A percentile compares a stretch with the other conserved stretches of the same genome.
phyloP scores from a whole-genome alignment of 2,113 vertebrate genomes.

The Cyrtonyx montezumae region DNA sequence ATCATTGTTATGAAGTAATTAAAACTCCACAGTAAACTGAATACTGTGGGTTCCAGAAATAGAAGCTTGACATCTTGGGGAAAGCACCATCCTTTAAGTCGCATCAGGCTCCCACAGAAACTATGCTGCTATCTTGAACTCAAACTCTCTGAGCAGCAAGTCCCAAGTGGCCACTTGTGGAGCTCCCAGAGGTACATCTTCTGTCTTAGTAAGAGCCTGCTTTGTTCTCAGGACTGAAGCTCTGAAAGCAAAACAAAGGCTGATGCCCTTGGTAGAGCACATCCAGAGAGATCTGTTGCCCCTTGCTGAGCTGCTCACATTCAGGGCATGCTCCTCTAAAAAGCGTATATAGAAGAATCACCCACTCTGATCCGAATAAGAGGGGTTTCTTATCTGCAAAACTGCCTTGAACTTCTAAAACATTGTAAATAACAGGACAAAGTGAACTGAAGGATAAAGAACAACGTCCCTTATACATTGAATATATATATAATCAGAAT shows the following conservation, averaged over 20 bases:
- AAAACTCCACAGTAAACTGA: background rate
- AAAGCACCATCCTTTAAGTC: background rate
- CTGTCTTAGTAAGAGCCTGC: background rate
- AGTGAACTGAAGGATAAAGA: background rate
- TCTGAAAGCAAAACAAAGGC: slow-evolving; percentile 1
- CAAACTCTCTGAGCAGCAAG: background rate
- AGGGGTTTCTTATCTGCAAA: background rate
- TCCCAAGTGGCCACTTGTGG: background rate
- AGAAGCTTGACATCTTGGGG: accelerated
- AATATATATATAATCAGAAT: background rate
- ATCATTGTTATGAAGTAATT: slow-evolving; percentile 39
- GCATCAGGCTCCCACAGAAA: background rate
- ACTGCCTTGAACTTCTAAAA: background rate
- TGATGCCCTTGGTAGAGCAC: background rate
- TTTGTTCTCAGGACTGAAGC: background rate
- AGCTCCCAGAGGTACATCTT: background rate
- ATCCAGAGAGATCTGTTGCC: background rate
- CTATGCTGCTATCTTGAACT: background rate
- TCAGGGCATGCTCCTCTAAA: background rate
- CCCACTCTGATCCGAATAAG: background rate
- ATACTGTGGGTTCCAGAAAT: background rate
- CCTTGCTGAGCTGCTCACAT: background rate
- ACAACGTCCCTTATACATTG: background rate
- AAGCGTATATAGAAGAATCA: background rate
- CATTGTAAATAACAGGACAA: background rate